phyloP scores from a whole-genome alignment of 2,113 vertebrate genomes.

The Puntigrus tetrazona region DNA sequence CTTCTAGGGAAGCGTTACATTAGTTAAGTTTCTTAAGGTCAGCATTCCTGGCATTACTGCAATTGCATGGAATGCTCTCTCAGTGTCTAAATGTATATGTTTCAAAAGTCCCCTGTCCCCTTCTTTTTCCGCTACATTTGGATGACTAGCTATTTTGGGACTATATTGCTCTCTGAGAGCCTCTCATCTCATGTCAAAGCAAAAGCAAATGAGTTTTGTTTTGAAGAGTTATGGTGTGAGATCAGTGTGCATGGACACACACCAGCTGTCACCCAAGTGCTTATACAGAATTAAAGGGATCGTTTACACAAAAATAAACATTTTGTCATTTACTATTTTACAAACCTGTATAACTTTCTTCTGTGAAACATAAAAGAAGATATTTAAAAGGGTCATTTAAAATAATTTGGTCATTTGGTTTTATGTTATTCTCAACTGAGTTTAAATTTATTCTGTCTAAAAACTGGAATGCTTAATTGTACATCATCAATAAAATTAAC shows the following conservation, averaged over 20 bases:
- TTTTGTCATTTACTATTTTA: not conserved
- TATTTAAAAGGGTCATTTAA: not conserved
- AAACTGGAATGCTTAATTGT: not conserved
- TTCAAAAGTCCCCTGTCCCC: not conserved
- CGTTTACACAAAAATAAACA: not conserved
- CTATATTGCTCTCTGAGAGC: not conserved
- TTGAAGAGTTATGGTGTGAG: not conserved
- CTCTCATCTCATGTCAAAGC: not conserved
- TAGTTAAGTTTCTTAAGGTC: slow-evolving; percentile 45
- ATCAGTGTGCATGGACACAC: not conserved
- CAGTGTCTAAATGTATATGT: slow-evolving; percentile 60
- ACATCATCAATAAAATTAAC: not conserved
- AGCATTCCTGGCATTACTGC: slow-evolving; percentile 65
- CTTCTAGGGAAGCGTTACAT: slow-evolving; percentile 75
- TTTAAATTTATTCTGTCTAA: not conserved
- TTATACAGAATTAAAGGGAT: not conserved
- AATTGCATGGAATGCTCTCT: slow-evolving; percentile 62
- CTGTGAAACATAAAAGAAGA: not conserved
- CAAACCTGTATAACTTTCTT: not conserved
- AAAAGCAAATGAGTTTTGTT: slow-evolving; percentile 5
- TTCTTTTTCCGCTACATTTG: not conserved
- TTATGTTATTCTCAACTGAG: not conserved
- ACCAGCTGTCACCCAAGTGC: not conserved
- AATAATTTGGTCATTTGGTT: not conserved
- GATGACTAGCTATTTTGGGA: not conserved